Base-by-base conservation (phyloP, 2,797 vertebrate species). In the Aulostomus chinensis region DNA sequence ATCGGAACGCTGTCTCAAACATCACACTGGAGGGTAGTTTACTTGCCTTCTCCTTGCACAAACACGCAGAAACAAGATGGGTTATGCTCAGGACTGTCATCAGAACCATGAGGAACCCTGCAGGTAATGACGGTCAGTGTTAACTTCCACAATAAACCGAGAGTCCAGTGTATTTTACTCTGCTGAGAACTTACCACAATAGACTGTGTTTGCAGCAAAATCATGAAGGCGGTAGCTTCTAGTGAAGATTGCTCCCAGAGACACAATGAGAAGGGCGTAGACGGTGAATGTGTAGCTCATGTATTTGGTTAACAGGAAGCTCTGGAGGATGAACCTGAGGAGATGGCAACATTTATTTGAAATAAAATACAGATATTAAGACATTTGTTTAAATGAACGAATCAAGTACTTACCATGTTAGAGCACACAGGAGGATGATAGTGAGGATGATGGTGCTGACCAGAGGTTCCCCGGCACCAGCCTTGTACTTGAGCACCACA, bases 281-380 rank as follows among this genome's bases (percentile, higher is more conserved):
- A 86, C 57, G 0, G 80, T 86, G 55, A 90, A 81, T 13, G 88
- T 91, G 13, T 93, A 81, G 15, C 57, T 31, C 48, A 92, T 76
- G 25, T 88, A 88, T 9, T 83, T 81, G 17, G 62, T 64, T 6
- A 92, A 56, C 8, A 81, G 0, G 22, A 83, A 66, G 55, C 48
- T 89, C 80, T 93, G 89, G 4, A 92, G 60, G 42, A 63, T 46
- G 82, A 90, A 88, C 90, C 90, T 92, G 63, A 10, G 13, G 38
- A 22, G 55, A 66, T n/a, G n/a, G 11, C 4, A 43, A 43, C 1
- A 21, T 9, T 5, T 1, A 4, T 24, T 16, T 20, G 9, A 5
- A 28, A 1, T 2, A 2, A n/a, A 14, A 33, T n/a, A 31, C 1
- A 9, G 15, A 22, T 4, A 5, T 11, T 2, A 7, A 7, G 32